Percentiles rank a stretch among this genome's conserved stretches.
phyloP scores from a whole-genome alignment of 2,888 invertebrate species.

The Bellardia pandia region DNA sequence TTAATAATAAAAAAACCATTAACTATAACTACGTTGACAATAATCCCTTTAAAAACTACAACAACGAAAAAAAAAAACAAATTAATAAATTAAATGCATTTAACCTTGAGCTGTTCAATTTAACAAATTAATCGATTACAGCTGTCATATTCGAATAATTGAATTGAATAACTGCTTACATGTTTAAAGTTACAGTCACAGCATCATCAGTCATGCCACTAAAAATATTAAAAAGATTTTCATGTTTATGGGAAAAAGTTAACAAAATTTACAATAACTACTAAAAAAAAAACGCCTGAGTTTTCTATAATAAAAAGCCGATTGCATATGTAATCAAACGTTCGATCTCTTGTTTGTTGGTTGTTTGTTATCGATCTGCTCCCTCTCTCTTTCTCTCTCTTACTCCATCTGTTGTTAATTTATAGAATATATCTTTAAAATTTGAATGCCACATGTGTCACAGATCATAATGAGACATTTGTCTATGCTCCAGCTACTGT shows the following conservation, averaged over 20 bases:
- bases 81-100: conserved; percentile 19
- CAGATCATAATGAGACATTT: conserved; percentile 52
- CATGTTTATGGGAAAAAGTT: conserved; percentile 46
- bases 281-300: not conserved
- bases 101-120: conserved; percentile 41
- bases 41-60: conserved; percentile 33
- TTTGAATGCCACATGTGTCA: conserved; percentile 48
- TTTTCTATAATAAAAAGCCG: not conserved
- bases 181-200: not conserved
- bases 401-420: conserved; percentile 8
- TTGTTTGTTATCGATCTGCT: not conserved
- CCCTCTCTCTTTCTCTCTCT: not conserved
- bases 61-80: conserved; percentile 3
- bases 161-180: conserved; percentile 14
- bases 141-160: conserved; percentile 54
- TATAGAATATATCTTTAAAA: conserved; percentile 18
- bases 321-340: not conserved
- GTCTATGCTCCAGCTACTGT: conserved; percentile 61
- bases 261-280: conserved; percentile 2
- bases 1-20: conserved; percentile 9
- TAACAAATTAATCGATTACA: conserved; percentile 53
- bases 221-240: conserved; percentile 55
- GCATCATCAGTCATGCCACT: conserved; percentile 60
- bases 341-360: not conserved
- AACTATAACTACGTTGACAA: conserved; percentile 33